Base-by-base conservation (phyloP, 2,888 invertebrate genomes). In the Heliconius hortense region DNA sequence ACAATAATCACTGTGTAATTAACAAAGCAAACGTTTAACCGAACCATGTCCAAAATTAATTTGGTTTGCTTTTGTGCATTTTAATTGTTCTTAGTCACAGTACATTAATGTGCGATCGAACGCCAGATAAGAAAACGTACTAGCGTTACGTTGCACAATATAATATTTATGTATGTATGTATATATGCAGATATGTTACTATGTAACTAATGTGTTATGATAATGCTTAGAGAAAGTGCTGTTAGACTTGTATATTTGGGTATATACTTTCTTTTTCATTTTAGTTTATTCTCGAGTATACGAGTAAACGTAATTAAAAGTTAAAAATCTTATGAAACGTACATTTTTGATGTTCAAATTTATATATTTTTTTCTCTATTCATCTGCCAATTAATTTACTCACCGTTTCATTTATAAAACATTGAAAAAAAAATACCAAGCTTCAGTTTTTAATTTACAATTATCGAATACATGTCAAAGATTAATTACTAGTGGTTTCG, bases 51-150 rank as follows among this genome's bases (percentile, higher is more conserved):
- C 62, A 39, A 74, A 60, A 53, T 56, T 56, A 26, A 64, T 70
- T 64, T 70, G 53, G 31, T 74, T 70, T 63, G 64, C 43, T 74
- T 64, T 74, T 74, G 63, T 64, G 63, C 39, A 76, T 75, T 64
- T 71, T 79, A 79, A 79, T 75, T 75, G 78, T 74, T 77, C 73
- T 74, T 70, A 70, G 79, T 79, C 75, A 77, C 78, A 79, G 75
- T 68, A 68, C 72, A 74, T 79, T 70, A 74, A 71, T 76, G 53
- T 71, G 60, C 35, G 74, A 79, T 77, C 69, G 35, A 28, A 69
- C 43, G n/a, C 59, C 31, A 74, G 79, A 79, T 79, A 73, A 78
- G 60, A 60, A 73, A 70, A 15, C 28, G 21, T 69, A 70, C 24
- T 68, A 24, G 31, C 39, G 39, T 64, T 74, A 31, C 26, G 35